Percentiles rank a stretch among this genome's conserved stretches.
phyloP scores from a whole-genome alignment of 2,797 vertebrate genomes.

The Nasua narica region DNA sequence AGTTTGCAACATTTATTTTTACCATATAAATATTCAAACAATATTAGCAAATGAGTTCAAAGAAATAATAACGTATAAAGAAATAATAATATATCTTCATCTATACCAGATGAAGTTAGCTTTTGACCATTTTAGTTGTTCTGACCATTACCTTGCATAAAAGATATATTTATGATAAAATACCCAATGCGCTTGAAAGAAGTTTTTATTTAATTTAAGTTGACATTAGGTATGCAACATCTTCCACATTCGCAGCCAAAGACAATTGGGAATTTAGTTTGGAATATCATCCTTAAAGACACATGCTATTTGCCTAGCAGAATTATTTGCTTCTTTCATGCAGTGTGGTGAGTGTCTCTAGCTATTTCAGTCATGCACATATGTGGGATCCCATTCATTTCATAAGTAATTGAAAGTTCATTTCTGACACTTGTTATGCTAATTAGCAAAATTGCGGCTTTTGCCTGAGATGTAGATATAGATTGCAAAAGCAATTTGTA shows the following conservation, averaged over 20 bases:
- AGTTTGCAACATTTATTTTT: neutral
- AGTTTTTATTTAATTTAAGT: neutral
- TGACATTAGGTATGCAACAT: neutral
- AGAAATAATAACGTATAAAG: neutral
- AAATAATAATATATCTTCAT: neutral
- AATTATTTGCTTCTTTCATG: neutral
- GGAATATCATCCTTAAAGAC: neutral
- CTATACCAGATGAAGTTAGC: neutral
- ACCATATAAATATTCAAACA: neutral
- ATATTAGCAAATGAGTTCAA: neutral
- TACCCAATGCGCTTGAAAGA: neutral
- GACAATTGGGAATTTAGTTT: neutral
- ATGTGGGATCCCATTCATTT: neutral
- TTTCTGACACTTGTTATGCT: neutral
- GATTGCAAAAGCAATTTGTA: neutral
- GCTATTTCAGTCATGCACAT: neutral
- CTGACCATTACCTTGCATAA: neutral
- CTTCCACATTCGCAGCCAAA: neutral
- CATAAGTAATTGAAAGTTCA: neutral
- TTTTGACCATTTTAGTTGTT: neutral
- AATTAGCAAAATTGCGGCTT: neutral
- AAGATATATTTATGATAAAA: neutral
- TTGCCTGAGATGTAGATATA: neutral
- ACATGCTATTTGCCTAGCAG: neutral
- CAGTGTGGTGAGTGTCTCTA: neutral